Conservation (phyloP, 2,797 vertebrate genomes). For the Esox masquinongy region DNA sequence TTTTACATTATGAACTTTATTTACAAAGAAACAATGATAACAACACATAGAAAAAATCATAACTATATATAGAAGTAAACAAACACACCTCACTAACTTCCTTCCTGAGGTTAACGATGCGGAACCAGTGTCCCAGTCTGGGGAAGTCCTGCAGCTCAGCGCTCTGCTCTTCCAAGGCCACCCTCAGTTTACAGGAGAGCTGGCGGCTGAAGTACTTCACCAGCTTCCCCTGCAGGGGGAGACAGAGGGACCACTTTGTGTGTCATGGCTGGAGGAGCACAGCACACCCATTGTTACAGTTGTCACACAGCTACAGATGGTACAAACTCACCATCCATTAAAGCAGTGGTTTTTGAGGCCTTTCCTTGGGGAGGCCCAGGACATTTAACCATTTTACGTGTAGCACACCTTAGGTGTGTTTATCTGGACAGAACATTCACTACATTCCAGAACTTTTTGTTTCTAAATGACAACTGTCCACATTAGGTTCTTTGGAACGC, state of each 20-base stretch:
- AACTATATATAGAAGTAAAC: background rate
- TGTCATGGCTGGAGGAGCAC: background rate
- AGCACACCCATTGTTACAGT: background rate
- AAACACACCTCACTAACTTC: constrained; percentile 90
- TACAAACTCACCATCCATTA: background rate
- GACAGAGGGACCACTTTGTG: background rate
- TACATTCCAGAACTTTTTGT: too few species aligned
- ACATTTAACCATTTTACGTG: background rate
- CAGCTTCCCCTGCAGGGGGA: constrained; percentile 87
- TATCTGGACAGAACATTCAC: background rate
- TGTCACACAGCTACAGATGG: background rate
- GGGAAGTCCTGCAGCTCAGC: constrained; percentile 93
- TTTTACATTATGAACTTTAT: too few species aligned
- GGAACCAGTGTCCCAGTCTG: constrained; percentile 93
- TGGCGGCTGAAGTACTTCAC: constrained; percentile 98
- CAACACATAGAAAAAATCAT: background rate
- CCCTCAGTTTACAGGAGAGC: constrained; percentile 96
- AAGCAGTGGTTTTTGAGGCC: background rate
- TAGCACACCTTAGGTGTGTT: background rate
- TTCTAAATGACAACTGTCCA: too few species aligned
- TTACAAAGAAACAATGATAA: too few species aligned
- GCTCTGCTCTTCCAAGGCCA: constrained; percentile 90
- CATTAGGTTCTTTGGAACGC: too few species aligned
- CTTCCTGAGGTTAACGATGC: constrained; percentile 92
- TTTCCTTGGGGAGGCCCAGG: background rate